Conservation (phyloP, 2,888 invertebrate genomes). For the Chromoteleia sp. region DNA sequence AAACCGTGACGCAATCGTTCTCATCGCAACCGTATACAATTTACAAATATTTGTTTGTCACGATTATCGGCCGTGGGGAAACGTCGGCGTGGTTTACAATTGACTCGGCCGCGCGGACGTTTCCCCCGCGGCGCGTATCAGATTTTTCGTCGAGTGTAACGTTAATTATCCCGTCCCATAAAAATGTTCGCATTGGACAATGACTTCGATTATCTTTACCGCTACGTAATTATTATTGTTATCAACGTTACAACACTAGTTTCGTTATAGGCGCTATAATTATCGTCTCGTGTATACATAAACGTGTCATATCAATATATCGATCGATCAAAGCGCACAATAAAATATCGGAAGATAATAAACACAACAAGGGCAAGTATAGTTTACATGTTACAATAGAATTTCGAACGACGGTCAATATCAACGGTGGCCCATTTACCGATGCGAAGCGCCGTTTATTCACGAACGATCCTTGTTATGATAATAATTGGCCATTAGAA, state of each 20-base stretch:
- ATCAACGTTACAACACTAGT: conserved; percentile 66
- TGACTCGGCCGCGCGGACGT: conserved; percentile 25
- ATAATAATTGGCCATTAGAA: conserved; percentile 51
- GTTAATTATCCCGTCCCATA: conserved; percentile 44
- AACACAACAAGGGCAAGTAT: conserved; percentile 83
- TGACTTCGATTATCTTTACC: conserved; percentile 67
- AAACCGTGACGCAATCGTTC: background rate
- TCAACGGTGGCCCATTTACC: conserved; percentile 43
- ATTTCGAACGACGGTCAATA: conserved; percentile 81
- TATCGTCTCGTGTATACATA: conserved; percentile 75
- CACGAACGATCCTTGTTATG: conserved; percentile 28
- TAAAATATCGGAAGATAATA: conserved; percentile 83
- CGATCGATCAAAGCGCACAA: conserved; percentile 81
- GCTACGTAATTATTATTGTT: conserved; percentile 64
- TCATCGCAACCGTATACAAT: conserved; percentile 15
- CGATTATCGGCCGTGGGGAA: conserved; percentile 14
- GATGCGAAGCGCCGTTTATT: conserved; percentile 25
- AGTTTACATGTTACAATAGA: conserved; percentile 78
- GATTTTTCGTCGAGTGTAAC: conserved; percentile 52
- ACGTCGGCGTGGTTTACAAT: conserved; percentile 23
- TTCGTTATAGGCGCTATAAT: conserved; percentile 66
- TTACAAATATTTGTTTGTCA: conserved; percentile 18
- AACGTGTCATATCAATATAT: conserved; percentile 74
- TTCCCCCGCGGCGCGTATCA: conserved; percentile 13
- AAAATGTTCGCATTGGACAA: conserved; percentile 58